phyloP scores from a whole-genome alignment of 2,113 vertebrate genomes.

The Pseudopipra pipra region DNA sequence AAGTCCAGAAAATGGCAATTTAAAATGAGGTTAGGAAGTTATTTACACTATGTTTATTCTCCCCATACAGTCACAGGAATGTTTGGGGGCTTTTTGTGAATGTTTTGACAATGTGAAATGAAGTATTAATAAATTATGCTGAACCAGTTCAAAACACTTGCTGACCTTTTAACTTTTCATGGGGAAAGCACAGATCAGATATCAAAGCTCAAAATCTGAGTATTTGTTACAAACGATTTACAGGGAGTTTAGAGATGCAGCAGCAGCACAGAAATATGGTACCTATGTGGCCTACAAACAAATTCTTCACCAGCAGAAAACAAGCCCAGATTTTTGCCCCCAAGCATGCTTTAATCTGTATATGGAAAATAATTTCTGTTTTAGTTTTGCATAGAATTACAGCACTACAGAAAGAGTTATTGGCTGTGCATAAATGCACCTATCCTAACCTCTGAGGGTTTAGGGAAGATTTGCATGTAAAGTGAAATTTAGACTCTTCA shows the following conservation, averaged over 20 bases:
- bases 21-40: neutral
- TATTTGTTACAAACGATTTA: neutral
- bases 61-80: neutral
- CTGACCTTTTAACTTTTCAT: neutral
- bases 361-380: neutral
- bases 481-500: neutral
- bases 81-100: neutral
- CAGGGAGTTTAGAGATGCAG: neutral
- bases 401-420: neutral
- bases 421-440: neutral
- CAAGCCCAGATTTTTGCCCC: neutral
- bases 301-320: neutral
- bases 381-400: neutral
- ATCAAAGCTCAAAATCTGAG: neutral
- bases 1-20: conserved; percentile 9
- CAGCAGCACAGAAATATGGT: neutral
- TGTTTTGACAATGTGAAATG: neutral
- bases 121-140: neutral
- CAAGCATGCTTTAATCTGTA: neutral
- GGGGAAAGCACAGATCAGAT: neutral
- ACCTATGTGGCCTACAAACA: neutral
- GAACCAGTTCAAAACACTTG: neutral
- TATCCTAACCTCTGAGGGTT: neutral
- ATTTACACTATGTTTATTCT: neutral
- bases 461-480: neutral